Percentiles rank a stretch among this genome's conserved stretches.
phyloP scores from a whole-genome alignment of 2,888 invertebrate species.

The Cylindroiulus punctatus region DNA sequence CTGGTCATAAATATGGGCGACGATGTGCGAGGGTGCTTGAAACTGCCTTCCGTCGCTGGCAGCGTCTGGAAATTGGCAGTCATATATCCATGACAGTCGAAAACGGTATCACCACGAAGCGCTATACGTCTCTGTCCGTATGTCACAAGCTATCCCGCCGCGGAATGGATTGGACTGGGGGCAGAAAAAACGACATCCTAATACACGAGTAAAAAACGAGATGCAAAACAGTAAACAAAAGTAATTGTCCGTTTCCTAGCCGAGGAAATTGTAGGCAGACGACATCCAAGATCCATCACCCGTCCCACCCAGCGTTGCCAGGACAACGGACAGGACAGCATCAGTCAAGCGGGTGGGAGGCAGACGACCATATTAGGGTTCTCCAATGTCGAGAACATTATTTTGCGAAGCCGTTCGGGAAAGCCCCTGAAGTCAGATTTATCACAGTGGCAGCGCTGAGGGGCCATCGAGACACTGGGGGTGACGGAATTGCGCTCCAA shows the following conservation, averaged over 20 bases:
- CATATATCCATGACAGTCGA: conserved; percentile 22
- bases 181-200: not conserved
- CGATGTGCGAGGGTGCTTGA: conserved; percentile 16
- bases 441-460: not conserved
- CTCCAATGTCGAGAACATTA: conserved; percentile 30
- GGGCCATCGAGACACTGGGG: not conserved
- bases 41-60: not conserved
- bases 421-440: conserved; percentile 43
- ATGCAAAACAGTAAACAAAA: conserved; percentile 51
- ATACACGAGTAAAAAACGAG: conserved; percentile 32
- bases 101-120: not conserved
- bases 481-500: not conserved
- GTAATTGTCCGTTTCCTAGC: conserved; percentile 51
- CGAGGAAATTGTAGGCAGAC: conserved; percentile 42
- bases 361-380: not conserved
- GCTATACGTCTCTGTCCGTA: conserved; percentile 2
- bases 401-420: conserved; percentile 15
- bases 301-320: not conserved
- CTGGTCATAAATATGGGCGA: not conserved
- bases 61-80: conserved; percentile 33
- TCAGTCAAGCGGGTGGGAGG: conserved; percentile 4
- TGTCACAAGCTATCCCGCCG: not conserved
- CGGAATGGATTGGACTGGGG: not conserved
- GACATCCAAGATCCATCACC: conserved; percentile 39
- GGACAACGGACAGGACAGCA: conserved; percentile 41